phyloP scores from a whole-genome alignment of 2,797 vertebrate species.

The Epinephelus coioides region DNA sequence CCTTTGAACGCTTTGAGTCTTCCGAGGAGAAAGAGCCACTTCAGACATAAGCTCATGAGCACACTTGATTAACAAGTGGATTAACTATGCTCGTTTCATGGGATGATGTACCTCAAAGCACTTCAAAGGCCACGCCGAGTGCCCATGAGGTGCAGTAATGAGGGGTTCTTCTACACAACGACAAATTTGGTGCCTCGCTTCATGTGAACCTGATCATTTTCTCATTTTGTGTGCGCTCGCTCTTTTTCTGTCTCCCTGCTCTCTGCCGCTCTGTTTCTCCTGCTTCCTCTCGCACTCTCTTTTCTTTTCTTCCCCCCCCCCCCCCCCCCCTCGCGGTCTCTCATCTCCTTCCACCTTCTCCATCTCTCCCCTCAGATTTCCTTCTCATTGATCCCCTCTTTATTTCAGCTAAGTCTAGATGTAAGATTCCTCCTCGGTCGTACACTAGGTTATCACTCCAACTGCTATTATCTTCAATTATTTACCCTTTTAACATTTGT shows the following conservation, averaged over 20 bases:
- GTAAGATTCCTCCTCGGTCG: conserved; percentile 30
- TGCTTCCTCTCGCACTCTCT: conserved; percentile 23
- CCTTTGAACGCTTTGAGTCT: conserved; percentile 82
- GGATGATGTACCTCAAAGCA: conserved; percentile 88
- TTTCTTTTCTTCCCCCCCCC: background rate
- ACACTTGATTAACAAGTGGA: conserved; percentile 90
- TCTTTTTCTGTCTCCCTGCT: conserved; percentile 48
- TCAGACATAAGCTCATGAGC: conserved; percentile 84
- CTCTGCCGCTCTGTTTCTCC: conserved; percentile 47
- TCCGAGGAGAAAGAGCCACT: conserved; percentile 83
- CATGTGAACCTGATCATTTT: conserved; percentile 77
- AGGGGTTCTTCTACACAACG: conserved; percentile 81
- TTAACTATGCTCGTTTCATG: conserved; percentile 88
- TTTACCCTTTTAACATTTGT: conserved; percentile 20
- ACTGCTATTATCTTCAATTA: conserved; percentile 22
- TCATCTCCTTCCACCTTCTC: conserved; percentile 63
- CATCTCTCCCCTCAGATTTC: conserved; percentile 62
- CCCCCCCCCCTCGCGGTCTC: conserved; percentile 8
- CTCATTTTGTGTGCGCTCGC: conserved; percentile 64
- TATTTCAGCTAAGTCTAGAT: conserved; percentile 55
- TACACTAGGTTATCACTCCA: conserved; percentile 20
- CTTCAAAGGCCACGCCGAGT: conserved; percentile 87
- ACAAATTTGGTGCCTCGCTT: conserved; percentile 78
- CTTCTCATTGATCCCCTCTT: conserved; percentile 63
- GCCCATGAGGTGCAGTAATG: conserved; percentile 87